phyloP scores from a whole-genome alignment of 2,888 invertebrate genomes.

The Cheilosia urbana region DNA sequence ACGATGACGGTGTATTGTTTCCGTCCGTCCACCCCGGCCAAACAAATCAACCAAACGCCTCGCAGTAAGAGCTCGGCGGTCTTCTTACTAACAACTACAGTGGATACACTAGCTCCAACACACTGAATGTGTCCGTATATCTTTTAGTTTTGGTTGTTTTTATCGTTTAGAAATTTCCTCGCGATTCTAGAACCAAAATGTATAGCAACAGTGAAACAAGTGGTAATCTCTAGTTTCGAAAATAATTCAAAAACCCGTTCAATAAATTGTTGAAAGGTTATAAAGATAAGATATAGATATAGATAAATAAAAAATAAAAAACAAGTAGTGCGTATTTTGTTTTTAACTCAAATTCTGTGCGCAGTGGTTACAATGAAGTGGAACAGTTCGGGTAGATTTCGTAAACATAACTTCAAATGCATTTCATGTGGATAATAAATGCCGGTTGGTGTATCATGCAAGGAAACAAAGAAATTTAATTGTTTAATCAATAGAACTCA shows the following conservation, averaged over 20 bases:
- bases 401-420: conserved; percentile 3
- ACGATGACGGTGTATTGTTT: conserved; percentile 38
- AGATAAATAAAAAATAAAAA: background rate
- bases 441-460: conserved; percentile 52
- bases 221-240: background rate
- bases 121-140: conserved; percentile 13
- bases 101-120: conserved; percentile 47
- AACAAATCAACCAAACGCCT: conserved; percentile 41
- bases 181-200: conserved; percentile 21
- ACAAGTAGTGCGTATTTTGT: background rate
- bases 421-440: conserved; percentile 18
- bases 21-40: conserved; percentile 56
- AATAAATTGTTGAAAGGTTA: conserved; percentile 7
- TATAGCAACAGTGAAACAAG: conserved; percentile 10
- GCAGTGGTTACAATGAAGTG: background rate
- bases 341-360: background rate
- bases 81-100: conserved; percentile 64
- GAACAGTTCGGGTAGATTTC: conserved; percentile 38
- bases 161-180: conserved; percentile 16
- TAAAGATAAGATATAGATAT: conserved; percentile 13
- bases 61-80: conserved; percentile 67
- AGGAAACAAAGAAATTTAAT: conserved; percentile 18
- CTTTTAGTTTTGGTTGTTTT: conserved; percentile 47
- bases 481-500: conserved; percentile 59
- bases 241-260: background rate